Evolutionary conservation across 2,888 invertebrate genomes (phyloP), one percentile per base, ranked within the genome.

Genomic region (Ischnura elegans): DNA sequence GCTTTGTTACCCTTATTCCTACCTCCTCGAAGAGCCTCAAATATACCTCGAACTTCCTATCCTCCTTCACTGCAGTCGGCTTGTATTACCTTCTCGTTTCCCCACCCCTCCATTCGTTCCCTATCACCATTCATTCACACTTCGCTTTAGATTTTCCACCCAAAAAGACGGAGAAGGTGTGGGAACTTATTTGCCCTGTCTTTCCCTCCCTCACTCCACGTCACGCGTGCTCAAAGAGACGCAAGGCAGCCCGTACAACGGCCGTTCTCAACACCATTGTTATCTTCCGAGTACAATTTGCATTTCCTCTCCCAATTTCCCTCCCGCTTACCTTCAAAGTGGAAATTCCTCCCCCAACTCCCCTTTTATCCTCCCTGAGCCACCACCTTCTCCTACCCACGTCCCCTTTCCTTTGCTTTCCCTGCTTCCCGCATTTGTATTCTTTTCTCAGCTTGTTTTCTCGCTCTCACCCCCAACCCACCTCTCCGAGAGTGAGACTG

Each of bases 201-300:
- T 36, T 76, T 76, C 76, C 76, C 13, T 61, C n/a, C n/a, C 76
- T 36, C 36, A 36, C 66, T 76, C 10, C n/a, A 0, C 36, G 29
- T 16, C 76, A 76, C 76, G 25, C 36, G 36, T 25, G 36, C 76
- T 36, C 76, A 76, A 29, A 36, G 0, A 8, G 4, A 29, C 76
- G 16, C 36, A 76, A 29, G 0, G n/a, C n/a, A n/a, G n/a, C n/a
- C n/a, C 76, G 76, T 36, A 76, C 76, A 76, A 76, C 76, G 29
- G 29, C 36, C n/a, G 76, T 36, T 29, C 16, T 25, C 76, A n/a
- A n/a, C n/a, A n/a, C 76, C 76, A 76, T 76, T 76, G 76, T 76
- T 76, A 76, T 76, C 76, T 25, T 76, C 76, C 76, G 76, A 36
- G 76, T 76, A 76, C 76, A 76, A 76, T 76, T 76, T 76, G 76